These are phyloP conservation scores for Gari tellinella DNA, from an alignment of 2,888 invertebrate genomes.

Conservation along the genomic window DNA sequence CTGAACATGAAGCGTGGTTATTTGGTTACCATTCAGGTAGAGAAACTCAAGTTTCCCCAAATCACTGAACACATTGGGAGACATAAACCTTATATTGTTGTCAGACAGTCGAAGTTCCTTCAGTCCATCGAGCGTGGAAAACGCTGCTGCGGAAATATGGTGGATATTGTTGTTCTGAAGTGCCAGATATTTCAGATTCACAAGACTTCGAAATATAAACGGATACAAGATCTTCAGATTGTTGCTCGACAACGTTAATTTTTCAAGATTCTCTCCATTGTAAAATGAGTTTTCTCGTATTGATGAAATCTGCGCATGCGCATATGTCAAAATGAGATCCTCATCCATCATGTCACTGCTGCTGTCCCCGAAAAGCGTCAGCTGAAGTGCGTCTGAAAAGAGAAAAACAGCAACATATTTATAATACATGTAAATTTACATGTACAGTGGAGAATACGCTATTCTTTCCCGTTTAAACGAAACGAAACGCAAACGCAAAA, in stretches of 20 bases:
- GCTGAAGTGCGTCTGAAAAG: conserved; percentile 61
- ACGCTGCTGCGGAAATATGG: conserved; percentile 68
- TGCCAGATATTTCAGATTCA: conserved; percentile 52
- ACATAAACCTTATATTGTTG: conserved; percentile 64
- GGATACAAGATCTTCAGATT: conserved; percentile 64
- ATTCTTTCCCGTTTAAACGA: too few species aligned
- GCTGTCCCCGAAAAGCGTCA: conserved; percentile 66
- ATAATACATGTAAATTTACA: too few species aligned
- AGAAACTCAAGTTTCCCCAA: conserved; percentile 49
- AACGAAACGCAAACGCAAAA: too few species aligned
- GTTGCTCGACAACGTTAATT: conserved; percentile 67
- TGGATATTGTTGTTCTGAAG: conserved; percentile 67
- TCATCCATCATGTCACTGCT: conserved; percentile 32
- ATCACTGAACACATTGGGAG: conserved; percentile 56
- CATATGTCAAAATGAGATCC: conserved; percentile 17
- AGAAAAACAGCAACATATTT: not conserved
- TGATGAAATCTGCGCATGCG: conserved; percentile 59
- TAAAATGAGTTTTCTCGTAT: conserved; percentile 59
- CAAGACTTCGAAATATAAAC: conserved; percentile 57
- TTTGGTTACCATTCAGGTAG: conserved; percentile 65
- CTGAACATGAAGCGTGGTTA: conserved; percentile 44
- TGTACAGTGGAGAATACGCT: too few species aligned
- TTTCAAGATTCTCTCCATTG: conserved; percentile 46
- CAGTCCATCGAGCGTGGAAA: conserved; percentile 52
- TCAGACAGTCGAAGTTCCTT: conserved; percentile 62